Base-by-base conservation (phyloP, 2,113 vertebrate species). In the Oncorhynchus mykiss region DNA sequence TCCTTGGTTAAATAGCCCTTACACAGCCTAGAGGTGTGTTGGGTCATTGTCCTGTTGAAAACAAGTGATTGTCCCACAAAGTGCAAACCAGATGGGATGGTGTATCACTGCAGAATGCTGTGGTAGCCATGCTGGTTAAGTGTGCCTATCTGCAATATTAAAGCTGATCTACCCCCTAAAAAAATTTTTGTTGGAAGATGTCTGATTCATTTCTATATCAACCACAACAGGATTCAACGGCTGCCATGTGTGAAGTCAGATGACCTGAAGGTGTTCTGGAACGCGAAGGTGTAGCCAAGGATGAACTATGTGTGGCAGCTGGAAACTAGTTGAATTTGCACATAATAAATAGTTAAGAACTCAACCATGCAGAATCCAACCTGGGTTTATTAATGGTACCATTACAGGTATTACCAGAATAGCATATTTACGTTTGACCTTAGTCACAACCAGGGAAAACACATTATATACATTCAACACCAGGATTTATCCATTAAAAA, bases 321-420 rank as follows among this genome's bases (percentile, higher is more conserved):
- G 86, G 84, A 83, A 83, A 78, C 71, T 24, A 74, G 77, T 83
- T 11, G 39, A 45, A 45, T 45, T 86, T 82, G 72, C 85, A 86
- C 85, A 80, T 83, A 86, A 81, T 86, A 86, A 87, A 88, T 85
- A 75, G 49, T 78, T 80, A 39, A 49, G 70, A 82, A 78, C 76
- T 74, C 57, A 45, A 80, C 83, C 80, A 77, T 34, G 57, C 67
- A 70, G 70, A 83, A 74, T 73, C 6, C 65, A 29, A 27, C 2
- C 7, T 51, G 72, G 25, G 68, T 81, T 83, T 88, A 88, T 87
- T 90, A 90, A 90, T 84, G 86, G 85, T 81, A 88, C 39, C 79
- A 80, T 83, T 87, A 87, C 75, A 84, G 70, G 59, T 27, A 29
- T 22, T 49, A 82, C 60, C 80, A 84, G 78, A 90, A 88, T 78